Conservation (phyloP, 1,140 invertebrate genomes). For the Micrasema minimum region DNA sequence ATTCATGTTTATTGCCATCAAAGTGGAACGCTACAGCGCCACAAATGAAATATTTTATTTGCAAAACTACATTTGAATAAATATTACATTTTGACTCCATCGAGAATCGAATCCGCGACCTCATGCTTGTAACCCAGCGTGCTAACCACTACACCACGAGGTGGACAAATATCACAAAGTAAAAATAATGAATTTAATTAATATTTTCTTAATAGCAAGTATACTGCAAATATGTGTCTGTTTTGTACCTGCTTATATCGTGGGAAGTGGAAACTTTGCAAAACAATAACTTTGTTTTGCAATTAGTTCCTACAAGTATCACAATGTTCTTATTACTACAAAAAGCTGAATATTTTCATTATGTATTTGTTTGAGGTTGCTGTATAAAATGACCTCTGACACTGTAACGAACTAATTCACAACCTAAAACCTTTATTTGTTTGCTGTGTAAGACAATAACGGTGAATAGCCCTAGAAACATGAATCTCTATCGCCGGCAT, state of each 20-base stretch:
- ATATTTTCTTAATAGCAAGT: too few relatives aligned
- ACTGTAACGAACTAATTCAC: neutral
- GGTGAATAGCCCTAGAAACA: neutral
- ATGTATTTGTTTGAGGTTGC: neutral
- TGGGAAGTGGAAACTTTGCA: conserved; percentile 21
- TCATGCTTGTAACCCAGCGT: too few relatives aligned
- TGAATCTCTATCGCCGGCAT: neutral
- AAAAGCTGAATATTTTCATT: neutral
- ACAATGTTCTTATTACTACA: neutral
- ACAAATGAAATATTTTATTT: too few relatives aligned
- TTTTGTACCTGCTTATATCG: conserved; percentile 1
- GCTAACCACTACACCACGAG: too few relatives aligned
- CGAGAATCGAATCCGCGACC: too few relatives aligned
- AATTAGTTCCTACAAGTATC: conserved; percentile 30
- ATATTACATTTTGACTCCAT: too few relatives aligned
- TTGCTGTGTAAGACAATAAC: conserved; percentile 15
- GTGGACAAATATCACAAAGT: too few relatives aligned
- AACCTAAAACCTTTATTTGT: neutral
- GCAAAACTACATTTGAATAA: too few relatives aligned
- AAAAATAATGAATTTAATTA: too few relatives aligned
- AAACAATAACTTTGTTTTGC: conserved; percentile 30
- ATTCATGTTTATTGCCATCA: too few relatives aligned
- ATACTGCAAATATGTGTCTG: too few relatives aligned
- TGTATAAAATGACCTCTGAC: conserved; percentile 5
- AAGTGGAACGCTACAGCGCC: too few relatives aligned